Conservation (phyloP, 23 tunicate genomes). For the Trididemnum nubilum region DNA sequence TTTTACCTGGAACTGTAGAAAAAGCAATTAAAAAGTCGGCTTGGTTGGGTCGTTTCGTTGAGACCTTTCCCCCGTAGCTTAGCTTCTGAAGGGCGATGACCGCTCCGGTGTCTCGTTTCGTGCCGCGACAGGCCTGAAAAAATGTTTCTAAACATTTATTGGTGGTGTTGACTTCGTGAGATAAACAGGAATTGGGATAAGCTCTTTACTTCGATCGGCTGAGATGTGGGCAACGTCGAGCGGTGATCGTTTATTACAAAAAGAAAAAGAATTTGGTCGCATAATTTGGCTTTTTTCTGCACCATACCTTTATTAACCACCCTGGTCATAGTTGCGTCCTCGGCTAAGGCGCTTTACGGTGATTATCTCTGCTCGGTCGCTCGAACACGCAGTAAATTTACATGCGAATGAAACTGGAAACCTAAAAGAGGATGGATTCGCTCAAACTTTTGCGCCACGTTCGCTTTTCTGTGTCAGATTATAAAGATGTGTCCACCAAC, state of each 20-base stretch:
- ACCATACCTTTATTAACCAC: too few relatives aligned
- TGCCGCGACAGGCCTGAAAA: slow-evolving; percentile 10
- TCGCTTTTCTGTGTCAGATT: not conserved
- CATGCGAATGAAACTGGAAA: not conserved
- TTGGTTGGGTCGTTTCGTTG: not conserved
- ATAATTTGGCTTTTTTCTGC: too few relatives aligned
- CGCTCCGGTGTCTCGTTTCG: slow-evolving; percentile 4
- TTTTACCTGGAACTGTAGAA: not conserved
- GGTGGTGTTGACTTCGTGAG: too few relatives aligned
- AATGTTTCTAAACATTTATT: too few relatives aligned
- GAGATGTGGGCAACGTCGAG: too few relatives aligned
- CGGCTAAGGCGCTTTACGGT: not conserved
- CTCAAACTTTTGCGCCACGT: not conserved
- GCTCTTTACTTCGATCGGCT: too few relatives aligned
- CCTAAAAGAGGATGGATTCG: not conserved
- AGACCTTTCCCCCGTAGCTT: not conserved
- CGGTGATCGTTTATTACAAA: too few relatives aligned
- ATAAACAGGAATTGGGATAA: too few relatives aligned
- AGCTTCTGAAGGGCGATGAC: not conserved
- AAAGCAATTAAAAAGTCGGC: slow-evolving; percentile 15
- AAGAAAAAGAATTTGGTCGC: too few relatives aligned
- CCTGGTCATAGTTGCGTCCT: not conserved
- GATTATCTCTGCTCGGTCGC: not conserved
- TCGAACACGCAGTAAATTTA: not conserved
- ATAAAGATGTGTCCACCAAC: not conserved